Base-by-base conservation (phyloP, 2,888 invertebrate species). In the Apodemia duryi region DNA sequence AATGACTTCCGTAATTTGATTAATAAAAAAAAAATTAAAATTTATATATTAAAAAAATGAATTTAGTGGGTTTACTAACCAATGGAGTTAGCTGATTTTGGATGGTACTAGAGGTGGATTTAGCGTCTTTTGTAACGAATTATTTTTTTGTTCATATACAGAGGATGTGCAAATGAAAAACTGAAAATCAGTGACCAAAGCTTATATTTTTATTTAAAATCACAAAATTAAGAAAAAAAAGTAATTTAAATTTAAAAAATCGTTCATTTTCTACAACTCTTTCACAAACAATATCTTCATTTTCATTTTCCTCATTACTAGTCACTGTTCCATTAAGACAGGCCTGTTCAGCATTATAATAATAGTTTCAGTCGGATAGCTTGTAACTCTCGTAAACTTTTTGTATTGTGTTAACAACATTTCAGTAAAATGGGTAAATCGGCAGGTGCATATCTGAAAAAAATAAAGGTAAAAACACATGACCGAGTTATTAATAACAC, bases 371-470 rank as follows among this genome's bases (percentile, higher is more conserved):
- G 32, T 62, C 32, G 32, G 49, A n/a, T 43, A 62, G 32, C 29
- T 62, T n/a, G 9, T 21, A 21, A 21, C 21, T 21, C 21, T 21
- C 21, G 21, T 62, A 49, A 62, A 29, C 62, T 63, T 63, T 63
- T 62, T 62, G 62, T 49, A 62, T 62, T 62, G 21, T 62, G 62
- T 11, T 21, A 21, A 21, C 62, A 21, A 21, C 62, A 62, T 62
- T 62, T 43, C 9, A 46, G 62, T 21, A 62, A 62, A 62, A 62
- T 46, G 13, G 62, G 62, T 21, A 62, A 62, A 62, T 62, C 21
- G 6, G 10, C 10, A 49, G 62, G 62, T 10, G 62, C 21, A 21
- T 62, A 62, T 13, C 62, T 62, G 49, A 35, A 63, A 62, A 63
- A 63, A 54, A 54, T 49, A 49, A 49, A 49, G 13, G 49, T 49